Conservation (phyloP, 2,888 invertebrate genomes). For the Leptodirus hochenwartii region DNA sequence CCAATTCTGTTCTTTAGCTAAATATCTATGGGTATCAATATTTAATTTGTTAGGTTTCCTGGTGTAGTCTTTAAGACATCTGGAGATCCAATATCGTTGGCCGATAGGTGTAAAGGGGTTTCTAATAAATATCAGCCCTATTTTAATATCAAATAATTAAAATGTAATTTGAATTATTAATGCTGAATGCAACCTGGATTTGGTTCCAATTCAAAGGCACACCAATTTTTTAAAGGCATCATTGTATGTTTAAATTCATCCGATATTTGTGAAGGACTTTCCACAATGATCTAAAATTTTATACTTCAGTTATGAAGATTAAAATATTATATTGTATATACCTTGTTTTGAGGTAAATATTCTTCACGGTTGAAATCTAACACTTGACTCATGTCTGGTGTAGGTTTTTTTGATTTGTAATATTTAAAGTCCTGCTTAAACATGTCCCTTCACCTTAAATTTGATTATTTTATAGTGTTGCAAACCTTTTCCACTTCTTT, state of each 20-base stretch:
- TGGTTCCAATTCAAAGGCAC: conserved; percentile 36
- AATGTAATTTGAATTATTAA: not conserved
- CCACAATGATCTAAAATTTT: conserved; percentile 6
- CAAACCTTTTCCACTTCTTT: too few relatives aligned
- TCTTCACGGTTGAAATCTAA: conserved; percentile 41
- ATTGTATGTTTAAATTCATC: too few relatives aligned
- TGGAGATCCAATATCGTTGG: conserved; percentile 68
- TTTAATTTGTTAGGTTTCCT: conserved; percentile 52
- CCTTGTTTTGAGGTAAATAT: too few relatives aligned
- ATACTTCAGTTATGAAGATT: too few relatives aligned
- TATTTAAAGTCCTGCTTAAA: conserved; percentile 63
- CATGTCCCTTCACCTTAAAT: conserved; percentile 21
- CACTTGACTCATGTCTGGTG: conserved; percentile 44
- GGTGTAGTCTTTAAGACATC: conserved; percentile 61
- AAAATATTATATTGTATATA: too few relatives aligned
- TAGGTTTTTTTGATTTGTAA: conserved; percentile 51
- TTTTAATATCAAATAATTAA: conserved; percentile 5
- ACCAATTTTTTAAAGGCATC: conserved; percentile 36
- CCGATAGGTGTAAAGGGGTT: conserved; percentile 68
- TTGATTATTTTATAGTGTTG: too few relatives aligned
- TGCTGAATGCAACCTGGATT: conserved; percentile 34
- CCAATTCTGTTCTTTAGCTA: conserved; percentile 34
- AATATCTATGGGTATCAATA: conserved; percentile 34
- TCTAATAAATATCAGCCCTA: conserved; percentile 58
- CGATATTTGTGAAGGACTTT: too few relatives aligned